phyloP scores from a whole-genome alignment of 2,113 vertebrate genomes.

The Taurulus bubalis region DNA sequence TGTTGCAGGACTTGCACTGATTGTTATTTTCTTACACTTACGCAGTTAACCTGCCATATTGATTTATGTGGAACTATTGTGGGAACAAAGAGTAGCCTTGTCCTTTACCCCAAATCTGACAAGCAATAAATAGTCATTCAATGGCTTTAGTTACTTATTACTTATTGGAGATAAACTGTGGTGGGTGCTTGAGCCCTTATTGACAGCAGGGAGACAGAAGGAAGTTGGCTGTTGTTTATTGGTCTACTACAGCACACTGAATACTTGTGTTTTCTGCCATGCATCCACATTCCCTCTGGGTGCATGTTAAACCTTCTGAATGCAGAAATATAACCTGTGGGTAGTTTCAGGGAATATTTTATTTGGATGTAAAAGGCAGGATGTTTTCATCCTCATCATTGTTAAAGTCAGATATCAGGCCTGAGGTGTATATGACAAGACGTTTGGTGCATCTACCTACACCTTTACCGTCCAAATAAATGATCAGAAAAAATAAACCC shows the following conservation, averaged over 20 bases:
- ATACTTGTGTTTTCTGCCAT: not conserved
- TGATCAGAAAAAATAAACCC: conserved; percentile 66
- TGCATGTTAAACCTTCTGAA: not conserved
- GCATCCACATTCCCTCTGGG: not conserved
- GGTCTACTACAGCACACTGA: conserved; percentile 7
- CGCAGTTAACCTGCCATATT: not conserved
- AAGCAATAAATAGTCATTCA: conserved; percentile 3
- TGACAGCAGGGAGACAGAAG: not conserved
- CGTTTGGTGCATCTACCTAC: not conserved
- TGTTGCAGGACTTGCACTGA: conserved; percentile 2
- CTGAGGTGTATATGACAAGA: conserved; percentile 2
- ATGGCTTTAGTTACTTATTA: not conserved
- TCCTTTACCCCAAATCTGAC: not conserved
- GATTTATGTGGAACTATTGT: not conserved
- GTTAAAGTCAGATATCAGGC: not conserved
- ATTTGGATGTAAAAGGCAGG: not conserved
- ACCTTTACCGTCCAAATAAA: conserved; percentile 12
- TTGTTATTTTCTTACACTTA: not conserved
- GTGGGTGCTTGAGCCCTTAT: not conserved
- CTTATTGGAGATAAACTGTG: not conserved
- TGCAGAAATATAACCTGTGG: not conserved
- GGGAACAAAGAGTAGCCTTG: not conserved
- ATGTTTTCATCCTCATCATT: not conserved
- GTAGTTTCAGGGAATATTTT: not conserved
- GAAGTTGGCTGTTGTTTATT: not conserved